These are phyloP conservation scores for Scleropages formosus DNA, from an alignment of 2,797 vertebrate species.

Conservation along the genomic window DNA sequence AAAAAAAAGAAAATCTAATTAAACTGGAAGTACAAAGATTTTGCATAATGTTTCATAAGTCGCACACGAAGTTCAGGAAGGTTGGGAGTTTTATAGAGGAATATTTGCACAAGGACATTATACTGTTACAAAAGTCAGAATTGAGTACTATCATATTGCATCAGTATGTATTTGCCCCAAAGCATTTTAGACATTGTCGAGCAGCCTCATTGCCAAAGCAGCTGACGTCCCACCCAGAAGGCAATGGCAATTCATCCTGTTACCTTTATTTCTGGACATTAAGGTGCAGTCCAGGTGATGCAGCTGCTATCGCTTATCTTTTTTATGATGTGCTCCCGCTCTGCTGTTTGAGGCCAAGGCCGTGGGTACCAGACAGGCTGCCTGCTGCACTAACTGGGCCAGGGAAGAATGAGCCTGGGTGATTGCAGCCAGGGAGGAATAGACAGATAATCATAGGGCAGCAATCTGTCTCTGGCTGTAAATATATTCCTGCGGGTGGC, in stretches of 20 bases:
- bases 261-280: background rate
- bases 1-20: slow-evolving; percentile 35
- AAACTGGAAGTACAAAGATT: slow-evolving; percentile 42
- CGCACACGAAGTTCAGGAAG: slow-evolving; percentile 41
- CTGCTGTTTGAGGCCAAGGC: slow-evolving; percentile 47
- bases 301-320: slow-evolving; percentile 58
- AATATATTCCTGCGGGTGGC: slow-evolving; percentile 37
- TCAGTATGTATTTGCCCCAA: slow-evolving; percentile 14
- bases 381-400: slow-evolving; percentile 52
- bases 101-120: slow-evolving; percentile 35
- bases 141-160: slow-evolving; percentile 52
- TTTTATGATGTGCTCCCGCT: slow-evolving; percentile 41
- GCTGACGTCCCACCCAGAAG: background rate
- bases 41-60: slow-evolving; percentile 53
- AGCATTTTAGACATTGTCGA: background rate
- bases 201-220: background rate
- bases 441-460: slow-evolving; percentile 64
- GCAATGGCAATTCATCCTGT: no score
- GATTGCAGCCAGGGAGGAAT: slow-evolving; percentile 65
- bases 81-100: slow-evolving; percentile 37
- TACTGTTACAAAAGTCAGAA: slow-evolving; percentile 38
- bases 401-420: slow-evolving; percentile 55
- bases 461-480: slow-evolving; percentile 40
- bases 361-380: slow-evolving; percentile 52
- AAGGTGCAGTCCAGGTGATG: slow-evolving; percentile 41